phyloP scores from a whole-genome alignment of 2,888 invertebrate species.

The Deilephila elpenor region DNA sequence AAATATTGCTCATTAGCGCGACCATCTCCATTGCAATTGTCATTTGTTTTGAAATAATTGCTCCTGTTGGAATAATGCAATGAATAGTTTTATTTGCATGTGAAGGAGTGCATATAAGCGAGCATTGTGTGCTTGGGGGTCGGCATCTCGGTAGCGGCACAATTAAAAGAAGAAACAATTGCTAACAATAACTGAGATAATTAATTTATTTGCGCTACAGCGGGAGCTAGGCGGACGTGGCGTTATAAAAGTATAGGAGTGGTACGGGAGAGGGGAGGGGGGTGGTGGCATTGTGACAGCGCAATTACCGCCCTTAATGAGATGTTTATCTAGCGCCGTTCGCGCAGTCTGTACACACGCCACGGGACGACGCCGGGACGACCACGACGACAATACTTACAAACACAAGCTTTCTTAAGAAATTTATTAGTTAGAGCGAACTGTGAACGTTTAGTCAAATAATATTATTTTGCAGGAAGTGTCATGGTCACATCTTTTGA shows the following conservation, averaged over 20 bases:
- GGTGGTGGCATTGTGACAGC: neutral
- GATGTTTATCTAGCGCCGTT: conserved; percentile 3
- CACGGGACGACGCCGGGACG: neutral
- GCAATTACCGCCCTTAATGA: conserved; percentile 6
- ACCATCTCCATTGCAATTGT: neutral
- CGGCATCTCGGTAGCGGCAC: neutral
- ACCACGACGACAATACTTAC: neutral
- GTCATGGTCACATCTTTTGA: too few species aligned
- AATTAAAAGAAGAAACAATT: neutral
- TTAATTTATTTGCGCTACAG: neutral
- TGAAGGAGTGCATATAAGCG: neutral
- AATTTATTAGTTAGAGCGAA: neutral
- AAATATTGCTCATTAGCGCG: neutral
- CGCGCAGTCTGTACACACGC: neutral
- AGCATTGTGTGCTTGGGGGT: neutral
- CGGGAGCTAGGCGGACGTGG: neutral
- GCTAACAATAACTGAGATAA: neutral
- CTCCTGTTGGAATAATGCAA: conserved; percentile 2
- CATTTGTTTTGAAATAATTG: neutral
- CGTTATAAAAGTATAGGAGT: neutral
- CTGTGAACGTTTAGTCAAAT: too few species aligned
- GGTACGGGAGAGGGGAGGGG: neutral
- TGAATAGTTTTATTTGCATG: neutral
- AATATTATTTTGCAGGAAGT: too few species aligned
- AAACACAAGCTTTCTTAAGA: neutral